Percentiles rank a stretch among this genome's conserved stretches.
phyloP scores from a whole-genome alignment of 1,140 invertebrate species.

The Drosophila micromelanica region DNA sequence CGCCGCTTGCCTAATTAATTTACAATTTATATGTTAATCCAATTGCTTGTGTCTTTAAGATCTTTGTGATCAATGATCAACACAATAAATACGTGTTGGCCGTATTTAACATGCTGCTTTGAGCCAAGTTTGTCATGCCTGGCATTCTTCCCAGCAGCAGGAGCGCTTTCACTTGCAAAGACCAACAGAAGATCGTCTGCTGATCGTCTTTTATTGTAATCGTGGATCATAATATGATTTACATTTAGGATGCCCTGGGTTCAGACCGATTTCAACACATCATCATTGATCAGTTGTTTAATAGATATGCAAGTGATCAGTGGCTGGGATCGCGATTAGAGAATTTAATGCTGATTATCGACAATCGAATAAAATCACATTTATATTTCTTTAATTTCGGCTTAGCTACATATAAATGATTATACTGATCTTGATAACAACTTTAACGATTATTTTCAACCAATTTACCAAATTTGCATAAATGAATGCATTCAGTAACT shows the following conservation, averaged over 20 bases:
- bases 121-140: constrained; percentile 12
- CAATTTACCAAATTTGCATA: constrained; percentile 22
- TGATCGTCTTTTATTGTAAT: background rate
- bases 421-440: constrained; percentile 27
- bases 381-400: background rate
- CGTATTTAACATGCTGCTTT: constrained; percentile 9
- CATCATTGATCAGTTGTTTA: constrained; percentile 12
- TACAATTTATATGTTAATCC: constrained; percentile 80
- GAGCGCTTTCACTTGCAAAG: constrained; percentile 35
- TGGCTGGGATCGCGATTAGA: constrained; percentile 6
- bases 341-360: constrained; percentile 19
- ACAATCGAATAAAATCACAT: background rate
- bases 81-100: constrained; percentile 7
- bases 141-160: constrained; percentile 22
- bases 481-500: background rate
- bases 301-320: background rate
- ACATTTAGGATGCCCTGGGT: background rate
- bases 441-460: constrained; percentile 19
- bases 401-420: background rate
- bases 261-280: constrained; percentile 8
- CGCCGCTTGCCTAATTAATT: constrained; percentile 78
- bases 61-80: constrained; percentile 46
- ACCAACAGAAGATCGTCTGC: background rate
- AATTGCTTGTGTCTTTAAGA: constrained; percentile 51
- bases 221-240: background rate